Base-by-base conservation (phyloP, 2,113 vertebrate species). In the Elephas maximus region DNA sequence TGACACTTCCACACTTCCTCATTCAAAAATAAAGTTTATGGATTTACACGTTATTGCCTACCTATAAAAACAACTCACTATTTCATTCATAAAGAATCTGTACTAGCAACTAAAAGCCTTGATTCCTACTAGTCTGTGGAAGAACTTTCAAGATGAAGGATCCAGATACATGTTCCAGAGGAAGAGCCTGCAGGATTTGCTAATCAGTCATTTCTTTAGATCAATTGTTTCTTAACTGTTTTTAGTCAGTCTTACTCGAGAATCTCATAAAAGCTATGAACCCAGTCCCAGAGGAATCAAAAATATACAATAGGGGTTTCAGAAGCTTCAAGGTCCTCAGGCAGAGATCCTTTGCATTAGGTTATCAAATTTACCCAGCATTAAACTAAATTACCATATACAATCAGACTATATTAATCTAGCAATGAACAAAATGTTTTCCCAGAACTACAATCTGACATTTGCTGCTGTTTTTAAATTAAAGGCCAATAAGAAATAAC, bases 351-450 rank as follows among this genome's bases (percentile, higher is more conserved):
- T 89, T n/a, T 83, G 71, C 53, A 79, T 23, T 76, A 78, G 20
- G 89, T 20, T 45, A 44, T 45, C 41, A 82, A 93, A 93, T 81
- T 86, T 41, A 17, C 14, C 14, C 0, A 88, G 60, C 37, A 74
- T n/a, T 90, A 83, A 95, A 93, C 23, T 44, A 92, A 76, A 88
- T 65, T 26, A 65, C 15, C 77, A 62, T n/a, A 77, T 20, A 63
- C 33, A 79, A 73, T 74, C 88, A 67, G 65, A 81, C 69, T n/a
- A 57, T 65, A 53, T 53, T 88, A 37, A 96, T 80, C 24, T 91
- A 85, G 10, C 57, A 96, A 91, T 6, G 80, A 78, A 60, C 69
- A 91, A 60, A 79, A 76, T 30, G 53, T 95, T 95, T 93, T 69
- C 33, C n/a, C 57, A 92, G 28, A 95, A 90, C 5, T 48, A 91